phyloP scores from a whole-genome alignment of 2,888 invertebrate genomes.

The Nomada flava region DNA sequence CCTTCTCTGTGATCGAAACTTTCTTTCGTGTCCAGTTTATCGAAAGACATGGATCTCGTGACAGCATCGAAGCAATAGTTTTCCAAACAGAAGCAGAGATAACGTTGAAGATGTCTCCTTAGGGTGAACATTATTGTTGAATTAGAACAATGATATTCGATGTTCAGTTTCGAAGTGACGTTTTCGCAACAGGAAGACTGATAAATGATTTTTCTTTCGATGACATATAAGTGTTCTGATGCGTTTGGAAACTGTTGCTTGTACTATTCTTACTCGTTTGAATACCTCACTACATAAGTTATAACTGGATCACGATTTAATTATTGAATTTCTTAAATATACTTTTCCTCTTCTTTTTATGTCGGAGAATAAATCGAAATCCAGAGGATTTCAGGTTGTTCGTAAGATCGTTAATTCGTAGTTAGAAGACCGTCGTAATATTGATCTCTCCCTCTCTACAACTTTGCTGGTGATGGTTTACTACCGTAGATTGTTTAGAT shows the following conservation, averaged over 20 bases:
- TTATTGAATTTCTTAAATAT: background rate
- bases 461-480: slow-evolving; percentile 28
- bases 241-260: slow-evolving; percentile 20
- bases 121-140: too few species aligned
- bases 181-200: slow-evolving; percentile 10
- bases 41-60: slow-evolving; percentile 42
- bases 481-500: background rate
- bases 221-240: background rate
- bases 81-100: background rate
- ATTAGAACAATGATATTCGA: background rate
- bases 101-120: background rate
- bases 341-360: background rate
- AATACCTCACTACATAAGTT: background rate
- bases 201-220: background rate
- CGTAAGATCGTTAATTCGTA: background rate
- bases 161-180: background rate
- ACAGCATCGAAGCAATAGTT: slow-evolving; percentile 12
- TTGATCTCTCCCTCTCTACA: slow-evolving; percentile 1
- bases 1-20: slow-evolving; percentile 66
- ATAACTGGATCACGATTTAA: background rate
- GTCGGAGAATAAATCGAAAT: background rate
- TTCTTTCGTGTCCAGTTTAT: background rate
- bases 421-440: slow-evolving; percentile 3
- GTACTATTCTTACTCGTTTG: slow-evolving; percentile 5
- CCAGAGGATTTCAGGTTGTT: background rate